Evolutionary conservation across 2,797 vertebrate genomes (phyloP).

Genomic region (Ciconia nigra): DNA sequence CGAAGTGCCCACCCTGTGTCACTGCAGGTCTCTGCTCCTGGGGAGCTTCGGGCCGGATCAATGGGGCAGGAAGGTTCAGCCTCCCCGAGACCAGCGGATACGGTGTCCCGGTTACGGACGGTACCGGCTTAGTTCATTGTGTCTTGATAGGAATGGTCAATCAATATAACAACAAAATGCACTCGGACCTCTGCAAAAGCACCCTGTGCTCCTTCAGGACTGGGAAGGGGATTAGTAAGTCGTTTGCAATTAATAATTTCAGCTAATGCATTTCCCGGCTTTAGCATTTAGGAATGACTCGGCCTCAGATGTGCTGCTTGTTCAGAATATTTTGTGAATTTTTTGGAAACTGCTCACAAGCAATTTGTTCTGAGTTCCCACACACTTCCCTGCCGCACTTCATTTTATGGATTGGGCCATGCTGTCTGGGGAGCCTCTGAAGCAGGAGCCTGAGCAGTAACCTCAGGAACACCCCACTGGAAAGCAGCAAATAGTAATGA

Average conservation of each 20-base stretch:
- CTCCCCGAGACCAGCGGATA: too few species aligned
- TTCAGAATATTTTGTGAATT: background rate
- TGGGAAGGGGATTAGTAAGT: background rate
- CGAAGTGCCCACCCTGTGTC: rapidly evolving
- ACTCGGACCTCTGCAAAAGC: background rate
- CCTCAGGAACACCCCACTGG: background rate
- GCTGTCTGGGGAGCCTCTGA: background rate
- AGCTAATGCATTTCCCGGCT: background rate
- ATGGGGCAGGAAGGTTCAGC: background rate
- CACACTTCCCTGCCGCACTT: background rate
- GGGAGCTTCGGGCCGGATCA: rapidly evolving
- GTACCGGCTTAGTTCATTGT: rapidly evolving
- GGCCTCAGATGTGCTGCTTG: background rate
- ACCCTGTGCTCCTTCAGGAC: background rate
- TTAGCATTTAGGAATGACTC: background rate
- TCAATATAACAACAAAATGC: background rate
- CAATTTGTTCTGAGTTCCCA: background rate
- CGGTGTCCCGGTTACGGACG: rapidly evolving
- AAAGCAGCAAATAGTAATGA: background rate
- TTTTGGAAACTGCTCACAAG: background rate
- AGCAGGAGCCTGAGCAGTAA: background rate
- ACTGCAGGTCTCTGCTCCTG: background rate
- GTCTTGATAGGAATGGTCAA: background rate
- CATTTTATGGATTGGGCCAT: background rate
- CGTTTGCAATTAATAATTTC: background rate